Conservation (phyloP, 1,140 invertebrate genomes). For the Heliconius hewitsoni region DNA sequence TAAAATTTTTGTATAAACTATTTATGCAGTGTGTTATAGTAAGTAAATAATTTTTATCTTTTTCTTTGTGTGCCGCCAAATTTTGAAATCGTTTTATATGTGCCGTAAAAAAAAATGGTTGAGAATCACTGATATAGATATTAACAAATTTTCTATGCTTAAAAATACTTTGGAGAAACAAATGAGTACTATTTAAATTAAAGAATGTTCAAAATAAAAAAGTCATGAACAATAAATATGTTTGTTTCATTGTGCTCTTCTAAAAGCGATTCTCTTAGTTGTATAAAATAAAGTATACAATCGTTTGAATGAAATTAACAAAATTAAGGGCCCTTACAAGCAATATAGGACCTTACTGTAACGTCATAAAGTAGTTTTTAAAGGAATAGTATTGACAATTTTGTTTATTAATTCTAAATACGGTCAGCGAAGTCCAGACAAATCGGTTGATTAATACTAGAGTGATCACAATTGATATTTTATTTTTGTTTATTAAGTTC, state of each 20-base stretch:
- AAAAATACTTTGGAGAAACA: conserved; percentile 9
- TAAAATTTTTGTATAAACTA: no score
- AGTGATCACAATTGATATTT: conserved; percentile 21
- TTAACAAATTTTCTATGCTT: background rate
- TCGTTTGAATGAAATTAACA: background rate
- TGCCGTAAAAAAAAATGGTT: no score
- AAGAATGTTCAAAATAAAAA: conserved; percentile 20
- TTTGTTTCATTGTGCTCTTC: conserved; percentile 4
- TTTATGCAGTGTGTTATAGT: no score
- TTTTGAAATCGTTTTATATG: no score
- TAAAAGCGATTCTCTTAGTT: background rate
- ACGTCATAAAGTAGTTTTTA: background rate
- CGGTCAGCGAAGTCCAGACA: conserved; percentile 14
- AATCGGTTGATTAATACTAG: conserved; percentile 29
- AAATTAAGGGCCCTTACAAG: background rate
- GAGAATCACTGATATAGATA: background rate
- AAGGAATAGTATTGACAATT: background rate
- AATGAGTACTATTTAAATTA: conserved; percentile 16
- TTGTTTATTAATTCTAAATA: conserved; percentile 23
- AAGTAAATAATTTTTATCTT: no score
- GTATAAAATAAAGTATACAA: background rate
- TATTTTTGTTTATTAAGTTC: conserved; percentile 1
- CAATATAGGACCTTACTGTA: background rate
- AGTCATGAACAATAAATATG: background rate
- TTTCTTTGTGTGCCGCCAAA: no score